Evolutionary conservation across 2,113 vertebrate genomes (phyloP), one percentile per base, ranked within the genome.

Genomic region (Boulengeromyrus knoepffleri): DNA sequence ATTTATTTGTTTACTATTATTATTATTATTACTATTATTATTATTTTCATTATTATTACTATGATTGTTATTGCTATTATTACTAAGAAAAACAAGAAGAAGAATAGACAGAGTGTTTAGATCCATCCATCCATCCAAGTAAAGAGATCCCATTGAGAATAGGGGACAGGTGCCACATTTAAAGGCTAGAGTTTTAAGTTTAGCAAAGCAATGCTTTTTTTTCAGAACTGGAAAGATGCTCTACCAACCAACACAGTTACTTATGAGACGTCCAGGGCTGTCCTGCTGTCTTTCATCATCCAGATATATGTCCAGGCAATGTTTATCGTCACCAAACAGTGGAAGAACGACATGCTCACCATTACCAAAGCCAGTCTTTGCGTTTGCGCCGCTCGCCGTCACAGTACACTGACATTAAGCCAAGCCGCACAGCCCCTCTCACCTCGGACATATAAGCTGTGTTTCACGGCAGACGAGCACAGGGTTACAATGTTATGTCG

Each of bases 51-150:
- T 36, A 77, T 17, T 24, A 39, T 77, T 24, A 74, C 36, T 8
- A 74, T 15, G 8, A 10, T 62, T 66, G 2, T 24, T 62, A n/a
- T 62, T 62, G 24, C 7, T 62, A 62, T 62, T 62, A 62, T 62
- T 62, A 62, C 24, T n/a, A 50, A 15, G 50, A 52, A 52, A 9
- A n/a, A 24, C 24, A 62, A 58, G 17, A 56, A 56, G 58, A 62
- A 66, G n/a, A 66, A 56, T 1, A 62, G 24, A 62, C 8, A 9
- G 3, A 58, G 9, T 66, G n/a, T 66, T 66, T 3, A 27, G 62
- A 96, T 95, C 95, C 96, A 96, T 96, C 96, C 95, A 95, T 93
- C 94, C 94, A 94, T 96, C 95, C 94, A 95, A 92, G 94, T 95
- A 94, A 95, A 90, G 93, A 95, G 87, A 46, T 66, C 56, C 3